Evolutionary conservation across 2,888 invertebrate species (phyloP), one percentile per base, ranked within the genome.

Genomic region (Drosophila nigritarsus): DNA sequence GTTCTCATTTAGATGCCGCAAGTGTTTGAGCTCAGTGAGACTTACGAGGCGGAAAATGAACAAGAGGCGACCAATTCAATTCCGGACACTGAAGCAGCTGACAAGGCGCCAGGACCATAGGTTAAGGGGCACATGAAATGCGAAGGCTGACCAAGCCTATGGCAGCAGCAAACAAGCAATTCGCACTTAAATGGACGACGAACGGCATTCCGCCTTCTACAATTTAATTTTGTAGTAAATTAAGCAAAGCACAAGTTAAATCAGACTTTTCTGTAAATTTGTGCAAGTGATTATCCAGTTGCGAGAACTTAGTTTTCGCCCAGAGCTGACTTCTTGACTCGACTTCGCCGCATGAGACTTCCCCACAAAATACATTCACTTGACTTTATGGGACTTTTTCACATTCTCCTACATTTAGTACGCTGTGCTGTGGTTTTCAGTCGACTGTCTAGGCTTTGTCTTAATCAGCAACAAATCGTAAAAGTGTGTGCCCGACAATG

Each of bases 171-270:
- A 45, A 75, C 67, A 78, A 75, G 78, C 80, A 75, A 81, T 80
- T 82, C 73, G 75, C 79, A 74, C 79, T 79, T 75, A 71, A 72
- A 71, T 54, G 67, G 40, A 40, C 53, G 83, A 62, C 78, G 74
- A 77, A 79, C 77, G 75, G 73, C 75, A 72, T 74, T 83, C 75
- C 74, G 71, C 69, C 73, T 80, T 75, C 65, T 72, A 75, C 84
- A 82, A 84, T 83, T 83, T 84, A 72, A 83, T 83, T 83, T 83
- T 82, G 83, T 83, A 84, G 74, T 83, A 83, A 84, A 83, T 84
- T 83, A 84, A 75, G 80, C 75, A 84, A 72, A 75, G 80, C 78
- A 72, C 80, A 73, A 82, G 70, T 82, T 80, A 71, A 84, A 80
- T 74, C 75, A 72, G 80, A 66, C 66, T 67, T 72, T 74, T 50